A percentile compares a stretch with the other conserved stretches of the same genome.
These are phyloP conservation scores for Netelia melanura DNA, from an alignment of 2,888 invertebrate species.

Conservation along the genomic window DNA sequence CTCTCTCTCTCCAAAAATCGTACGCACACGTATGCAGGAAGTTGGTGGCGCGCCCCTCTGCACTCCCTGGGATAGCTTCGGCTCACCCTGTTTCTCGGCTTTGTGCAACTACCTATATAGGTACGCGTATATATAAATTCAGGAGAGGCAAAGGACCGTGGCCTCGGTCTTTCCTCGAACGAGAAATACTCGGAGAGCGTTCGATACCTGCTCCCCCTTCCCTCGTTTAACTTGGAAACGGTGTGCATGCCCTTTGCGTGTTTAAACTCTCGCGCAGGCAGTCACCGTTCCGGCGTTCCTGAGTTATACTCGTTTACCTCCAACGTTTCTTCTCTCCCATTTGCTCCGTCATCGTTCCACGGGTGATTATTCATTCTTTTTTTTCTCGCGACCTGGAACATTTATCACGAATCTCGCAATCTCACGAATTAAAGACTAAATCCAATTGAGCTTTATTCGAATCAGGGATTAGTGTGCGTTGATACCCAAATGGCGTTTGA, in stretches of 20 bases:
- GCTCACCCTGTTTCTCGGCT: not conserved
- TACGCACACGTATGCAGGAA: slow-evolving; percentile 53
- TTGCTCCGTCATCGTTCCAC: not conserved
- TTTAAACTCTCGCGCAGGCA: not conserved
- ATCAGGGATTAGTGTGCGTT: no score
- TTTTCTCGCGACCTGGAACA: not conserved
- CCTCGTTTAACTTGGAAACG: slow-evolving; percentile 6
- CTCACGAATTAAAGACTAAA: no score
- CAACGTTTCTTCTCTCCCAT: slow-evolving; percentile 19
- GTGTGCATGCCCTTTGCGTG: not conserved
- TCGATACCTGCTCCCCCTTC: slow-evolving; percentile 38
- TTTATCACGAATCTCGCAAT: not conserved
- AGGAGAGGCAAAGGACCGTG: not conserved
- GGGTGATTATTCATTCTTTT: not conserved
- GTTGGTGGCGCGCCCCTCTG: not conserved
- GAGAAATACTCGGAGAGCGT: slow-evolving; percentile 18
- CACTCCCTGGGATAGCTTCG: not conserved
- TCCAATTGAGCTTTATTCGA: no score
- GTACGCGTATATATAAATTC: slow-evolving; percentile 12
- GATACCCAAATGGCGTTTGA: not conserved
- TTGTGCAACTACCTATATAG: slow-evolving; percentile 9
- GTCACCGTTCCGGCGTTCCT: slow-evolving; percentile 2
- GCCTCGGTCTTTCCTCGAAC: slow-evolving; percentile 3
- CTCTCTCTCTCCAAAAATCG: slow-evolving; percentile 21
- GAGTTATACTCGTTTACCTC: slow-evolving; percentile 2